Percentiles rank a stretch among this genome's conserved stretches.
Conservation (phyloP, 2,888 invertebrate species). For the Pachliopta kotzebuea region DNA sequence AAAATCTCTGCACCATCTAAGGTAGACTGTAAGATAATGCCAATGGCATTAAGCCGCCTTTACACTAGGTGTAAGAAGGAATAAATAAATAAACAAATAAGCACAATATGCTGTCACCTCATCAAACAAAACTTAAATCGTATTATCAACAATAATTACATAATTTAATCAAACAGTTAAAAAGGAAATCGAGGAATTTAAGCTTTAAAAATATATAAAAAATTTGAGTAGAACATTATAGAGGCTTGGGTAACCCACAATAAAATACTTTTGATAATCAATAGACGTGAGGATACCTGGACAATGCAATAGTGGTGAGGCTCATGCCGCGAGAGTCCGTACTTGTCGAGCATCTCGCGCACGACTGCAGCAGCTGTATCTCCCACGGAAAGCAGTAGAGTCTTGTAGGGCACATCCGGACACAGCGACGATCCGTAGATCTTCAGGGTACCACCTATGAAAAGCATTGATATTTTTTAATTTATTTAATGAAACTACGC, state of each 20-base stretch:
- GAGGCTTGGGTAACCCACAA: not conserved
- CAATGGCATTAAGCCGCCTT: too few relatives aligned
- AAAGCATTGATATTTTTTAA: not conserved
- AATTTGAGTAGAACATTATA: too few relatives aligned
- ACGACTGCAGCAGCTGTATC: conserved; percentile 97
- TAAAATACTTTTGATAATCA: not conserved
- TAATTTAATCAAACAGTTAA: too few relatives aligned
- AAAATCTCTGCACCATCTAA: too few relatives aligned
- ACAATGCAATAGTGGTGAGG: conserved; percentile 96
- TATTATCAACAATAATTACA: too few relatives aligned
- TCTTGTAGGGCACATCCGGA: conserved; percentile 99
- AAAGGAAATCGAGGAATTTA: too few relatives aligned
- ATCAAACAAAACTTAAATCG: too few relatives aligned
- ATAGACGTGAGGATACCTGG: conserved; percentile 85
- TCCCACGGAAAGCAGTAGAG: conserved; percentile 93
- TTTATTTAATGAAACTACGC: not conserved
- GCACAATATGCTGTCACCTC: too few relatives aligned
- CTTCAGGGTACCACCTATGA: conserved; percentile 89
- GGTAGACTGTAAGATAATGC: too few relatives aligned
- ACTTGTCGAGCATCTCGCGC: conserved; percentile 97
- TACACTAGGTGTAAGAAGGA: too few relatives aligned
- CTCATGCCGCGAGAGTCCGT: conserved; percentile 94
- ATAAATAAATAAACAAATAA: too few relatives aligned
- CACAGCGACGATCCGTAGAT: conserved; percentile 98
- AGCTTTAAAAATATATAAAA: too few relatives aligned